Base-by-base conservation (phyloP, 2,888 invertebrate species). In the Ophraella communa region DNA sequence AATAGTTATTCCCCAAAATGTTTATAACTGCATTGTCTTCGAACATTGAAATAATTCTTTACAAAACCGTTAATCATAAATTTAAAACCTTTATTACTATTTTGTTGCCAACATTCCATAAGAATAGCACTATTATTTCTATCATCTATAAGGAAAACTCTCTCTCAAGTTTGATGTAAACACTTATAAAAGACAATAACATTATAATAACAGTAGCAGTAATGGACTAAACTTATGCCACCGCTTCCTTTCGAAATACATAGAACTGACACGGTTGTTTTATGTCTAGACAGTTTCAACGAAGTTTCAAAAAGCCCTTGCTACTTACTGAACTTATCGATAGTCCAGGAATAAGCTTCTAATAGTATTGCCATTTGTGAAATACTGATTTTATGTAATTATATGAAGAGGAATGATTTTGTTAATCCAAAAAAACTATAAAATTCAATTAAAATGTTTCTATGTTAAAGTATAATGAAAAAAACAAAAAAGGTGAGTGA, bases 151-250 rank as follows among this genome's bases (percentile, higher is more conserved):
- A 17, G 14, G 14, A 39, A 39, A 39, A 30, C 2, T 30, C 14
- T 10, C 30, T 11, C 10, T 10, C 3, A 30, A 30, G 30, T 3
- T 72, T 65, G 56, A 17, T 35, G 51, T 57, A 56, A 62, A 70
- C 71, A 68, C 71, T 73, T 71, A 71, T 65, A 70, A 66, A 64
- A 72, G 74, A 74, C 76, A 76, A 77, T 77, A 78, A 78, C 77
- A 77, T 72, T 73, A 76, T 74, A 75, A 76, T 77, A 77, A 76
- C 74, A 71, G 73, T 72, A 66, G 69, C 68, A 73, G 71, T 76
- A 77, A 76, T 73, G 74, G 74, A 70, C 64, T 64, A 69, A 74
- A 74, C 68, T 75, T 72, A 69, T 69, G 73, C 73, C 73, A 73
- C 74, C 73, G 69, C 66, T 65, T 30, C 30, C n/a, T n/a, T n/a